Percentiles rank a stretch among this genome's conserved stretches.
These are phyloP conservation scores for Hirtodrosophila trivittata DNA, from an alignment of 2,888 invertebrate species.

Conservation along the genomic window DNA sequence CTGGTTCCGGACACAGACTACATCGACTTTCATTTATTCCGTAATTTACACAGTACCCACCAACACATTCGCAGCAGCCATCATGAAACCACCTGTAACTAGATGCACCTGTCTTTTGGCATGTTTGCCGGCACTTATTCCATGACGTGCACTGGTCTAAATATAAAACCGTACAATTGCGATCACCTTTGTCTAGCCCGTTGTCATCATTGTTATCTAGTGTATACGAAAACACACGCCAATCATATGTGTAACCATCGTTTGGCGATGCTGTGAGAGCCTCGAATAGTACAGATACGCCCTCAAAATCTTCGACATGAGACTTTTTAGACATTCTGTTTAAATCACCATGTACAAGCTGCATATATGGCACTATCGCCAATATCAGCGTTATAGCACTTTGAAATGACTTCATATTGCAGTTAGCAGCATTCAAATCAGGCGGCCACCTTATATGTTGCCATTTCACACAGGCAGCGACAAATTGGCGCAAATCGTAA, in stretches of 20 bases:
- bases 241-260: slow-evolving; percentile 88
- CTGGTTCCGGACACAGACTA: slow-evolving; percentile 87
- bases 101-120: slow-evolving; percentile 83
- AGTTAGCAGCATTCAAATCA: slow-evolving; percentile 10
- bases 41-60: slow-evolving; percentile 93
- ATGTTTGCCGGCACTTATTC: slow-evolving; percentile 93
- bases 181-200: slow-evolving; percentile 84
- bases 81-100: slow-evolving; percentile 92
- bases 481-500: neutral
- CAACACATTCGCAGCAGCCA: slow-evolving; percentile 96
- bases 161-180: slow-evolving; percentile 96
- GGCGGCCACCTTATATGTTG: slow-evolving; percentile 6
- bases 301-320: slow-evolving; percentile 93
- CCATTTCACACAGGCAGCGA: neutral
- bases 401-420: slow-evolving; percentile 39
- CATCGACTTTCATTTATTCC: slow-evolving; percentile 94
- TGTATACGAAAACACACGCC: slow-evolving; percentile 92
- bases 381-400: slow-evolving; percentile 17
- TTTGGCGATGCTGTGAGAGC: slow-evolving; percentile 91
- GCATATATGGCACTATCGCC: slow-evolving; percentile 9
- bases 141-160: slow-evolving; percentile 95
- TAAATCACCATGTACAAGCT: slow-evolving; percentile 24
- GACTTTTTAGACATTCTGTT: slow-evolving; percentile 88
- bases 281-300: slow-evolving; percentile 92
- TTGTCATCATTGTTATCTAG: slow-evolving; percentile 88